A percentile compares a stretch with the other conserved stretches of the same genome.
Conservation (phyloP, 2,113 vertebrate species). For the zebrafish (Danio rerio) region GRCz12tu NC_133176.1:8479501-8480000, state of each 20-base stretch:
- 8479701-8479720: background rate
- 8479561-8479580: no score
- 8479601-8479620: no score
- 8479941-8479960: slow-evolving; percentile 32
- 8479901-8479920: slow-evolving; percentile 27
- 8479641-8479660: no score
- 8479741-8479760: background rate
- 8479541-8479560: no score
- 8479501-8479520: no score
- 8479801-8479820: slow-evolving; percentile 39
- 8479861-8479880: slow-evolving; percentile 22
- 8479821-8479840: slow-evolving; percentile 17
- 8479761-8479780: background rate
- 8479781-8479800: background rate
- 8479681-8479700: background rate
- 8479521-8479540: no score
- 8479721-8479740: slow-evolving; percentile 5
- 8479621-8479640: no score
- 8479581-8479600: no score
- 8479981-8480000: slow-evolving; percentile 35
- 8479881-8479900: slow-evolving; percentile 26
- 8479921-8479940: slow-evolving; percentile 32
- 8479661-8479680: no score
- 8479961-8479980: slow-evolving; percentile 32
- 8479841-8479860: slow-evolving; percentile 26